Conservation (phyloP, 2,888 invertebrate species). For the Idaea straminata region DNA sequence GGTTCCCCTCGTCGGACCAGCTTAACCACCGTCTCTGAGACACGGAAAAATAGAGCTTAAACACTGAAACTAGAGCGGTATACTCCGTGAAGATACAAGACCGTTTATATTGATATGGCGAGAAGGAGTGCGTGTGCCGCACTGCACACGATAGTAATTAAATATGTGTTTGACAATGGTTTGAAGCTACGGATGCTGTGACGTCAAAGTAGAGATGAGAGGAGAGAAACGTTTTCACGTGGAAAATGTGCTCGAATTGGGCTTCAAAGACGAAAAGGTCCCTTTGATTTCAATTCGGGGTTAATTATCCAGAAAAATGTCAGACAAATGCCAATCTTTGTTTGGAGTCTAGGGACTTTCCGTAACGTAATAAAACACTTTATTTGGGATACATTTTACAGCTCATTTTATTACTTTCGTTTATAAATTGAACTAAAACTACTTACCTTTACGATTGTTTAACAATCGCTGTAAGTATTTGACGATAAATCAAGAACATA, state of each 20-base stretch:
- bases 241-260: constrained; percentile 37
- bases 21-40: constrained; percentile 29
- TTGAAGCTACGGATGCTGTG: constrained; percentile 66
- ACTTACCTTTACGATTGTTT: not conserved
- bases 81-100: constrained; percentile 2
- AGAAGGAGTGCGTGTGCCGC: constrained; percentile 71
- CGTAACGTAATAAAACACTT: not conserved
- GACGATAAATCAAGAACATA: not conserved
- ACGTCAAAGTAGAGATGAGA: constrained; percentile 64
- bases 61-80: not conserved
- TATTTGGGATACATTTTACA: not conserved
- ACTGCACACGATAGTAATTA: constrained; percentile 79
- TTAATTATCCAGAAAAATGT: not conserved
- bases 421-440: not conserved
- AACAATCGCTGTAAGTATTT: not conserved
- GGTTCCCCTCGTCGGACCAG: constrained; percentile 31
- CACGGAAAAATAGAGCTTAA: constrained; percentile 28
- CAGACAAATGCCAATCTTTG: not conserved
- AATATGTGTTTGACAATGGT: constrained; percentile 78
- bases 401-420: not conserved
- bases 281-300: not conserved
- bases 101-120: constrained; percentile 20
- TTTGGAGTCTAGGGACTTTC: not conserved
- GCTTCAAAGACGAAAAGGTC: constrained; percentile 25
- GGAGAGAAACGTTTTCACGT: constrained; percentile 46